A percentile compares a stretch with the other conserved stretches of the same genome.
Conservation (phyloP, 1,140 invertebrate species). For the Drosophila lacertosa region DNA sequence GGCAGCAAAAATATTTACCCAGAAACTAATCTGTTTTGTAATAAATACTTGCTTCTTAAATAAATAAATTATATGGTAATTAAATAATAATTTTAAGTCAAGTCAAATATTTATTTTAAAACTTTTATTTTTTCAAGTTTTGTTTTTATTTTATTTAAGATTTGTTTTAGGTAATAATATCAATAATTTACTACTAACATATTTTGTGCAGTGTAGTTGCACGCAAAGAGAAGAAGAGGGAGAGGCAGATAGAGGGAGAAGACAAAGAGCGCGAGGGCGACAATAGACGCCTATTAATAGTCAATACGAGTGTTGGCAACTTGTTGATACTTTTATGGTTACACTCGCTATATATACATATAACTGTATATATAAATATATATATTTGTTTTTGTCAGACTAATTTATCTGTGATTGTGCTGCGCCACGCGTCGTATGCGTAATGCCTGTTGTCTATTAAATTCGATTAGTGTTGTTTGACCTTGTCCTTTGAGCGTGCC, state of each 20-base stretch:
- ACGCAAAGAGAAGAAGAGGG: background rate
- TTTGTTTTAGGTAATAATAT: background rate
- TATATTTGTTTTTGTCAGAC: constrained; percentile 1
- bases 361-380: constrained; percentile 3
- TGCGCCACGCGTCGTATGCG: constrained; percentile 14
- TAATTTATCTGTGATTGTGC: background rate
- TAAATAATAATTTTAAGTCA: no score
- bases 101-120: no score
- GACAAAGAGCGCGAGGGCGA: background rate
- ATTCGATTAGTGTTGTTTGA: constrained; percentile 20
- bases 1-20: no score
- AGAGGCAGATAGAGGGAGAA: background rate
- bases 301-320: constrained; percentile 21
- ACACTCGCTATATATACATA: background rate
- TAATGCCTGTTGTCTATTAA: constrained; percentile 7
- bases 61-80: no score
- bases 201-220: constrained; percentile 22
- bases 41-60: background rate
- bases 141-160: no score
- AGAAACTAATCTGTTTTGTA: no score
- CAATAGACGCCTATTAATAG: constrained; percentile 36
- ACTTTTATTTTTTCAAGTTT: no score
- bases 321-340: constrained; percentile 33
- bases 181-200: background rate
- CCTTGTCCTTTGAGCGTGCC: constrained; percentile 8